Base-by-base conservation (phyloP, 23 tunicate genomes). In the Trididemnum clinides region DNA sequence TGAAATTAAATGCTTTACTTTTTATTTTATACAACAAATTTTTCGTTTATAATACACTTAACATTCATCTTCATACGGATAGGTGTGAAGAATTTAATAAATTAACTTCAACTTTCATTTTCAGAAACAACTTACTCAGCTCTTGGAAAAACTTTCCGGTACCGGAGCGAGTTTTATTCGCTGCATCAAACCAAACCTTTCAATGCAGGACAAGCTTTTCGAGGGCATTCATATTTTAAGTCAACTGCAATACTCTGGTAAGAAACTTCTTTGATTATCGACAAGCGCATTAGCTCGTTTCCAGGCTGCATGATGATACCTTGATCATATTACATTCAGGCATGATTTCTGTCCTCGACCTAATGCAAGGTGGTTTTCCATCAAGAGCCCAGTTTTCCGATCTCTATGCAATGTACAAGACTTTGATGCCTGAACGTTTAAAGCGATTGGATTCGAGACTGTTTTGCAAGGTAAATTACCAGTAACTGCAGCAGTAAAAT, bases 311-410 rank as follows among this genome's bases (percentile, higher is more conserved):
- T n/a, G n/a, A n/a, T n/a, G n/a, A n/a, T n/a, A 59, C 5, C 22
- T 10, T 10, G 21, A 19, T 59, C 66, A 19, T n/a, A 15, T 59
- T 59, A 28, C 36, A 10, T 10, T 10, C 82, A 88, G 99, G 99
- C 6, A 97, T 97, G 93, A 93, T 93, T 33, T 92, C 99, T 18
- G 99, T 97, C 26, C 84, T 97, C 6, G 92, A 92, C 64, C 83
- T 97, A 28, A 97, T 97, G 99, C 99, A 97, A 82, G 99, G 97
- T 32, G 99, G 99, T 0, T 97, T 82, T 71, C 99, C 99, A 7
- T 97, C 99, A 1, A 63, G 99, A 64, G 91, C 99, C 0, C 97
- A 88, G 57, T 97, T 97, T 59, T 64, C 87, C 28, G 99, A 92
- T 58, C 83, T 97, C 5, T 97, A 97, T 72, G 64, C 82, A 34